phyloP scores from a whole-genome alignment of 1,140 invertebrate genomes.

The Brachionus rotundiformis region DNA sequence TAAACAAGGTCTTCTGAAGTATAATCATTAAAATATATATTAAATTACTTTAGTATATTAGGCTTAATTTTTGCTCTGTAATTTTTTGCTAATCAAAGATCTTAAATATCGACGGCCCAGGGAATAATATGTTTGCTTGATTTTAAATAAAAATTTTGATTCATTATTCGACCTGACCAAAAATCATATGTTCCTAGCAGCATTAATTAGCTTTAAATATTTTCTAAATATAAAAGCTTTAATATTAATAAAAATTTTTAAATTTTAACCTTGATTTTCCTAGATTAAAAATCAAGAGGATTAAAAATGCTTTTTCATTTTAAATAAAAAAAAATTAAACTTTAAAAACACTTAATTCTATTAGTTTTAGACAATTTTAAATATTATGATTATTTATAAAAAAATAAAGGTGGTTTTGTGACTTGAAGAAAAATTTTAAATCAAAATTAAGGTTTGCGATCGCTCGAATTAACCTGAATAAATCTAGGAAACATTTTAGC shows the following conservation, averaged over 20 bases:
- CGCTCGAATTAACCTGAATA: neutral
- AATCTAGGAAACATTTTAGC: neutral
- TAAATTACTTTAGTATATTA: neutral
- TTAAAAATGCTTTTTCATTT: neutral
- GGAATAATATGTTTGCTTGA: neutral
- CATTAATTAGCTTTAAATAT: too few relatives aligned
- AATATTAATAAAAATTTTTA: neutral
- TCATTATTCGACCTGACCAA: too few relatives aligned
- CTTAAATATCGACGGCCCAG: neutral
- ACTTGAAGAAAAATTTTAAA: neutral
- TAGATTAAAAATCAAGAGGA: neutral
- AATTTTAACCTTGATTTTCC: neutral
- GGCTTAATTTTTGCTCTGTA: neutral
- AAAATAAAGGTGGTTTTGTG: neutral
- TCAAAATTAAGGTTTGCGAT: neutral
- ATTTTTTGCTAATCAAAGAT: neutral
- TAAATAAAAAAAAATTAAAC: neutral
- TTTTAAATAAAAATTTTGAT: too few relatives aligned
- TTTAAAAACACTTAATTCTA: too few relatives aligned
- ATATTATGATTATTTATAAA: neutral
- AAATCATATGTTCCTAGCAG: too few relatives aligned
- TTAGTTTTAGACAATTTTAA: too few relatives aligned
- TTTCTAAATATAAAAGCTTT: neutral
- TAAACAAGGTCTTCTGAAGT: neutral
- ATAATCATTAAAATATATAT: neutral